Evolutionary conservation across 53 echinoderm and acorn worm species (phyloP).

Genomic region (Patiria pectinifera): DNA sequence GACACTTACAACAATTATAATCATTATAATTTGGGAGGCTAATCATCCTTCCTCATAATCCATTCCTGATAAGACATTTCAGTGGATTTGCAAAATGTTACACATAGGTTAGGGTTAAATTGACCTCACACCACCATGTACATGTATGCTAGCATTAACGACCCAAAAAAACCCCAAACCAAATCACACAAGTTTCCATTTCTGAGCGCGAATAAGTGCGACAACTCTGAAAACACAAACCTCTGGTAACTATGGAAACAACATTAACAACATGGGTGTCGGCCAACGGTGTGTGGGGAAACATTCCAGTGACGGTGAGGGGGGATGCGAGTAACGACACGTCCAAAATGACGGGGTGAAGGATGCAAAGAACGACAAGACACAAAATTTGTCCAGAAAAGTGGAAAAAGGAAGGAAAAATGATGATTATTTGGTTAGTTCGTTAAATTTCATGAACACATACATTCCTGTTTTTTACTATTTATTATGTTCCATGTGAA

Average conservation of each 20-base stretch:
- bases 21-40: no score
- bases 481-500: neutral
- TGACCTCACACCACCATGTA: neutral
- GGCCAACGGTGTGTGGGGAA: conserved; percentile 20
- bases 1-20: no score
- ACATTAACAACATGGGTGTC: conserved; percentile 54
- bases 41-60: no score
- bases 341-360: conserved; percentile 10
- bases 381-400: conserved; percentile 34
- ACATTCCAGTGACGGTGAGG: conserved; percentile 25
- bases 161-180: neutral
- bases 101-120: neutral
- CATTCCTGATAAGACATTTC: no score
- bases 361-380: conserved; percentile 29
- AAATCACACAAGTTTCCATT: conserved; percentile 36
- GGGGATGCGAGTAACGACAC: neutral
- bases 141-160: no score
- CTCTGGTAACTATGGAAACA: conserved; percentile 64
- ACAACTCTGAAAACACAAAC: conserved; percentile 59
- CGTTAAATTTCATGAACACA: neutral
- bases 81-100: no score
- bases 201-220: neutral
- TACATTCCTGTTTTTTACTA: neutral
- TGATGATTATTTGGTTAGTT: conserved; percentile 29
- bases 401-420: conserved; percentile 5